Percentiles rank a stretch among this genome's conserved stretches.
phyloP scores from a whole-genome alignment of 2,888 invertebrate species.

The Meiosimyza platycephala region DNA sequence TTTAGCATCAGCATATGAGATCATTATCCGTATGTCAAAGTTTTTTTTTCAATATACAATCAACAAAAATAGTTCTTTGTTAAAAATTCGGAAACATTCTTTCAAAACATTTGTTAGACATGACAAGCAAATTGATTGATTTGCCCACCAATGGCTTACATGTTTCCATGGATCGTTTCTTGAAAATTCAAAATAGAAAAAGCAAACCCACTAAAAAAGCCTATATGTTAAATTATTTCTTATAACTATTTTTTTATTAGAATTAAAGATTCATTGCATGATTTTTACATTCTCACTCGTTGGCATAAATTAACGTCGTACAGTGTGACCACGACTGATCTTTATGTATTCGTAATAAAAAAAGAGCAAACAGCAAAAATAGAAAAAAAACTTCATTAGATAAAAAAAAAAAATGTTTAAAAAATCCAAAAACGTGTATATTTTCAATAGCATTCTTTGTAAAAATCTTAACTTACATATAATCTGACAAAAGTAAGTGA shows the following conservation, averaged over 20 bases:
- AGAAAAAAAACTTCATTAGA: too few relatives aligned
- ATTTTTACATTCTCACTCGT: conserved; percentile 45
- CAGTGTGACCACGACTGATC: conserved; percentile 51
- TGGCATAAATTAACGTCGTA: conserved; percentile 33
- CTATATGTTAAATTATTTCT: not conserved
- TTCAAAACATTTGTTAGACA: conserved; percentile 41
- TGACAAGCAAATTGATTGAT: conserved; percentile 42
- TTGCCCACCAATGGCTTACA: conserved; percentile 29
- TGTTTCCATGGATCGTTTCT: not conserved
- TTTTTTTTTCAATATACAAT: too few relatives aligned
- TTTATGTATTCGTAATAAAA: conserved; percentile 40
- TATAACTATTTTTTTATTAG: not conserved
- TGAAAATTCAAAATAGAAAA: conserved; percentile 9
- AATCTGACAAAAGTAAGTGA: too few relatives aligned
- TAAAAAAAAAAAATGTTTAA: too few relatives aligned
- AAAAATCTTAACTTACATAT: too few relatives aligned
- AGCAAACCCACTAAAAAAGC: not conserved
- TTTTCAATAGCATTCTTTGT: too few relatives aligned
- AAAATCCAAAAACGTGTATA: too few relatives aligned
- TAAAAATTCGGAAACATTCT: conserved; percentile 37
- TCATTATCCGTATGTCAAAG: too few relatives aligned
- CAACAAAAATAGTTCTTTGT: not conserved
- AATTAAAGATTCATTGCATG: conserved; percentile 48
- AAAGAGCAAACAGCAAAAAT: not conserved
- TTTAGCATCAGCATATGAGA: too few relatives aligned